These are phyloP conservation scores for Tetragonula clypearis DNA, from an alignment of 1,140 invertebrate species.

Conservation along the genomic window DNA sequence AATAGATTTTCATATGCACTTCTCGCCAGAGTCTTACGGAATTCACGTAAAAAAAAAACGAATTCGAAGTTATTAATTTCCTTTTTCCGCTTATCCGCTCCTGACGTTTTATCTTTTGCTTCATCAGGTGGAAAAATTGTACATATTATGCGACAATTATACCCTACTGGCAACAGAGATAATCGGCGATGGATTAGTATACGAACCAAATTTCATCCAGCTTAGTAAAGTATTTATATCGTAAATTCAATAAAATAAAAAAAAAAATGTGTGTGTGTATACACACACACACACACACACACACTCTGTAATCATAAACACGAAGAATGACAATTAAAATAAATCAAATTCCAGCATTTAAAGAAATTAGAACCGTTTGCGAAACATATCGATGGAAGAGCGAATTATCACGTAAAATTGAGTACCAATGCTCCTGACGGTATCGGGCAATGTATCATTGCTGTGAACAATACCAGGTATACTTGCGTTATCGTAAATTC, in stretches of 20 bases:
- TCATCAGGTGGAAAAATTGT: conserved; percentile 68
- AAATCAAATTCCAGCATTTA: conserved; percentile 31
- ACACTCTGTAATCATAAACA: not conserved
- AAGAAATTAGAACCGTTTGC: not conserved
- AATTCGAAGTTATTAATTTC: not conserved
- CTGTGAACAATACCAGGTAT: conserved; percentile 56
- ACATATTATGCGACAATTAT: conserved; percentile 70
- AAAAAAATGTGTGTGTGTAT: not conserved
- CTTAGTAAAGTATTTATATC: conserved; percentile 42
- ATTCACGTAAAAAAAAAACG: conserved; percentile 64
- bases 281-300: too few relatives aligned
- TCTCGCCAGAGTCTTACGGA: conserved; percentile 67
- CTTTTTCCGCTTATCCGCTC: not conserved
- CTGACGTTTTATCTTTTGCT: not conserved
- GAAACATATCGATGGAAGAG: conserved; percentile 11
- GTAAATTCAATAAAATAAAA: not conserved
- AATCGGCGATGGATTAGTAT: conserved; percentile 71
- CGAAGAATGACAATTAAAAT: not conserved
- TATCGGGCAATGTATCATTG: conserved; percentile 24
- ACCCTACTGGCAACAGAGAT: conserved; percentile 65
- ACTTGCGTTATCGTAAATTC: not conserved
- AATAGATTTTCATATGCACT: conserved; percentile 61
- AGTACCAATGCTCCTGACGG: conserved; percentile 1
- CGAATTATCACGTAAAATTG: conserved; percentile 43
- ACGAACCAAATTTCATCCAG: conserved; percentile 50